A percentile compares a stretch with the other conserved stretches of the same genome.
Evolutionary conservation across 30 jellyfish, hydroid and myxozoan species (phyloP).

Genomic region (Mastigias papua): DNA sequence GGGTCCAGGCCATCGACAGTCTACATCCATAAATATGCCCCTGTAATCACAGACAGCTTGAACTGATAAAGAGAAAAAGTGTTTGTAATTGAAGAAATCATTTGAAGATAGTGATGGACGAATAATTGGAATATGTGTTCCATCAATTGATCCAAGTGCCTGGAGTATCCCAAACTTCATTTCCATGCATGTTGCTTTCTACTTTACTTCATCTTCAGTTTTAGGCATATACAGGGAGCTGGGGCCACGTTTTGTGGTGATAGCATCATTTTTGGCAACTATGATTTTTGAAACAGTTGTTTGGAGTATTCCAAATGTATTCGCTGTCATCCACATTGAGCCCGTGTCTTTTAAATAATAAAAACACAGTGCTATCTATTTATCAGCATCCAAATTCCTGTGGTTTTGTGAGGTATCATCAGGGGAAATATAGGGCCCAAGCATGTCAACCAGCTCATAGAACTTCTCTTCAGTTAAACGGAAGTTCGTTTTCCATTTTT

Average conservation of each 20-base stretch:
- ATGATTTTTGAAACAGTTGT: conserved; percentile 16
- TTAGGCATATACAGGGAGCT: neutral
- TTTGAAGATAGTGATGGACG: conserved; percentile 46
- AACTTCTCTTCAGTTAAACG: neutral
- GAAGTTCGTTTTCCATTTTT: neutral
- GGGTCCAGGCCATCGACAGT: conserved; percentile 69
- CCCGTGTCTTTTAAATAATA: conserved; percentile 55
- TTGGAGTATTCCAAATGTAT: conserved; percentile 63
- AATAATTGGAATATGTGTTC: conserved; percentile 59
- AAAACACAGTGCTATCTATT: conserved; percentile 60
- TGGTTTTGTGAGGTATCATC: conserved; percentile 33
- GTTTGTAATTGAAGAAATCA: conserved; percentile 40
- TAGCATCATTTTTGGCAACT: conserved; percentile 44
- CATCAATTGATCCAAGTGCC: conserved; percentile 75
- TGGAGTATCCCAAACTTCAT: conserved; percentile 49
- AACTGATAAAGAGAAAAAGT: conserved; percentile 20
- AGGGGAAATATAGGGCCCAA: conserved; percentile 23
- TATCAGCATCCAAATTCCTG: conserved; percentile 51
- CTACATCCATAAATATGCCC: conserved; percentile 61
- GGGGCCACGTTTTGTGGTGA: conserved; percentile 10
- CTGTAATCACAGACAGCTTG: conserved; percentile 58
- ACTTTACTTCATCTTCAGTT: conserved; percentile 41
- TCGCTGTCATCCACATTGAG: conserved; percentile 64
- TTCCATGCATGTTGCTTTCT: conserved; percentile 57
- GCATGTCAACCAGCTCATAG: neutral